Evolutionary conservation across 2,113 vertebrate genomes (phyloP), one percentile per base, ranked within the genome.

Genomic region (Ibidorhyncha struthersii): DNA sequence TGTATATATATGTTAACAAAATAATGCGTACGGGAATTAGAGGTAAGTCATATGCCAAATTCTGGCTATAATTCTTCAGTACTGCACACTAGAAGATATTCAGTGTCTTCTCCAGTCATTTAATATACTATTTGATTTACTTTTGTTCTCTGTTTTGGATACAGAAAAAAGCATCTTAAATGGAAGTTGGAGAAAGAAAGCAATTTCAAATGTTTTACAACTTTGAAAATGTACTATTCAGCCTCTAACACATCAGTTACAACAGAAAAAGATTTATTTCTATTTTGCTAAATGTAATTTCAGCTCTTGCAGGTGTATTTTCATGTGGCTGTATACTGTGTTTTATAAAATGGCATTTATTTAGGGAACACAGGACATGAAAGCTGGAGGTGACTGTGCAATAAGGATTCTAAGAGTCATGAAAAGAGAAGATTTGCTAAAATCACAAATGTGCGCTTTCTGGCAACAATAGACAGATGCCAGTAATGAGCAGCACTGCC

Each of bases 1-100:
- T 81, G 53, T 96, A 91, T 96, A 90, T 96, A 55, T 91, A 96
- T 32, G 79, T 96, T 95, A 96, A 90, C 91, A 95, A 97, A 97
- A 97, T 96, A 97, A 78, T 90, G 89, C 80, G 77, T 96, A 96
- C 89, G 82, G 97, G 97, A 97, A 97, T 97, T 96, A 92, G 94
- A 95, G 80, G 93, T 90, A 94, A 95, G 82, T 70, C 76, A 52
- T 47, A 95, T 93, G 96, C 96, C 97, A 97, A 93, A 95, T 91
- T 90, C 61, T 96, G 73, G 16, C 85, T 85, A 94, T 96, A 97
- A 96, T 74, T 97, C 93, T 95, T 96, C 73, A 89, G 72, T 32
- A 8, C 45, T 79, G 66, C 91, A 50, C 11, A 38, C 65, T 6
- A 71, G 92, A 96, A 84, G 53, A 93, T 92, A 43, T n/a, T 73